Percentiles rank a stretch among this genome's conserved stretches.
phyloP scores from a whole-genome alignment of 2,113 vertebrate species.

The Prinia subflava region DNA sequence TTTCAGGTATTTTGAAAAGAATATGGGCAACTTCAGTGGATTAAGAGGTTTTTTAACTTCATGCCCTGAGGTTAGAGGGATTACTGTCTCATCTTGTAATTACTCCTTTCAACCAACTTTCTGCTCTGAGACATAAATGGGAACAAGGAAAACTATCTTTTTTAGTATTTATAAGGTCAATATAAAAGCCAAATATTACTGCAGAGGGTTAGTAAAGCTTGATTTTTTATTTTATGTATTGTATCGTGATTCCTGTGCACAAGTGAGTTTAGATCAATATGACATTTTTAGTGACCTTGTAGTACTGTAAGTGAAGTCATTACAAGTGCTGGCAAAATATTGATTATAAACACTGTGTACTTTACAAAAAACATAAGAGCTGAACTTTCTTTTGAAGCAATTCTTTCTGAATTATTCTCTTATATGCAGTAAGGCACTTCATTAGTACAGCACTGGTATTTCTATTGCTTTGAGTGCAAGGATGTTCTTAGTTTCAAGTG shows the following conservation, averaged over 20 bases:
- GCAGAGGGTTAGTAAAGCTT: neutral
- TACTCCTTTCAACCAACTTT: neutral
- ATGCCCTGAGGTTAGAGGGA: neutral
- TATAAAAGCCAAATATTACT: neutral
- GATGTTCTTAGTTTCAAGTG: neutral
- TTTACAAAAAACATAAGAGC: neutral
- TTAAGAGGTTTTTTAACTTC: neutral
- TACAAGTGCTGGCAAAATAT: neutral
- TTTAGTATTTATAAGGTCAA: neutral
- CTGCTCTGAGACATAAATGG: neutral
- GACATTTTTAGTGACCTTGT: neutral
- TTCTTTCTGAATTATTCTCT: neutral
- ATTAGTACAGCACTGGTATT: neutral
- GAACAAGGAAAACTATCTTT: neutral
- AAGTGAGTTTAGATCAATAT: neutral
- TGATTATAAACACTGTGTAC: neutral
- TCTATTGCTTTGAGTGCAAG: neutral
- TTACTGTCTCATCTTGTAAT: neutral
- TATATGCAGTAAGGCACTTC: neutral
- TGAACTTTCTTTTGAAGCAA: neutral
- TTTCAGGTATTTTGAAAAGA: neutral
- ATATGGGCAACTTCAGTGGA: neutral
- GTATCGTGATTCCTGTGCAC: neutral
- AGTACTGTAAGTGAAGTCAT: neutral
- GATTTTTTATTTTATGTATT: neutral